These are phyloP conservation scores for Pocillopora grandis DNA, from an alignment of 92 coral and sea anemone species.

Conservation along the genomic window DNA sequence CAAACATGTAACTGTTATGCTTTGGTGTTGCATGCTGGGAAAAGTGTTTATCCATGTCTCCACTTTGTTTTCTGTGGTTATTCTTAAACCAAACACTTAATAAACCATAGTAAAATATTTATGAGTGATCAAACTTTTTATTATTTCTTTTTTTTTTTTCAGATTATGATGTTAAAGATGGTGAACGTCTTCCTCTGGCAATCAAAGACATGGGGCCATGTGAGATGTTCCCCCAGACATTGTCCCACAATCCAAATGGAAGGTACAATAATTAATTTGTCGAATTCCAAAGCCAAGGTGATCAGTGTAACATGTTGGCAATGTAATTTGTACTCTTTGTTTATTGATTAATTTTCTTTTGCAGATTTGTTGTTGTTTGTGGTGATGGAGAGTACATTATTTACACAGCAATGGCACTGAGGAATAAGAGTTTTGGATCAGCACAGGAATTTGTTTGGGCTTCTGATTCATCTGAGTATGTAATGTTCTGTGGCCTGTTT, in stretches of 20 bases:
- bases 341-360: background rate
- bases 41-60: too few species aligned
- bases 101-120: too few species aligned
- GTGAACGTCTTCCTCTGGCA: slow-evolving; percentile 88
- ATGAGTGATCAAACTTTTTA: background rate
- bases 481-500: background rate
- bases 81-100: too few species aligned
- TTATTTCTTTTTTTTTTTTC: background rate
- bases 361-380: slow-evolving; percentile 96
- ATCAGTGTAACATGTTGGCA: too few species aligned
- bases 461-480: slow-evolving; percentile 98
- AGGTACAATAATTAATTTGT: slow-evolving; percentile 50
- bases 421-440: slow-evolving; percentile 98
- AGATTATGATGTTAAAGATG: slow-evolving; percentile 95
- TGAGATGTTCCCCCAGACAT: slow-evolving; percentile 94
- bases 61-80: too few species aligned
- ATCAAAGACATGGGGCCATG: slow-evolving; percentile 99
- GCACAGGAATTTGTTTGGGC: slow-evolving; percentile 99
- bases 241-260: slow-evolving; percentile 97
- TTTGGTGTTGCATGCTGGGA: too few species aligned
- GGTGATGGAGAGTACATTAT: slow-evolving; percentile 99
- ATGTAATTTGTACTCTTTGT: too few species aligned
- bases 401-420: slow-evolving; percentile 98
- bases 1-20: too few species aligned
- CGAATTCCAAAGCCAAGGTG: background rate